phyloP scores from a whole-genome alignment of 2,113 vertebrate genomes.

The Xenopus tropicalis region UCB_Xtro_10.0 CM004451.2:4871501-4872000 shows the following conservation, averaged over 20 bases:
- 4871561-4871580: background rate
- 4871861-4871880: too few species aligned
- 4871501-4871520: background rate
- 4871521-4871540: constrained; percentile 1
- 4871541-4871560: background rate
- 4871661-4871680: background rate
- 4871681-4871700: background rate
- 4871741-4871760: background rate
- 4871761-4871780: background rate
- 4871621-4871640: background rate
- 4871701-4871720: constrained; percentile 3
- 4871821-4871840: too few species aligned
- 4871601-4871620: background rate
- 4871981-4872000: too few species aligned
- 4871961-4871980: too few species aligned
- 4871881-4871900: too few species aligned
- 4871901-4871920: too few species aligned
- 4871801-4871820: too few species aligned
- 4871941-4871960: too few species aligned
- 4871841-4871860: too few species aligned
- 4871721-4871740: background rate
- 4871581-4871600: background rate
- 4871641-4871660: constrained; percentile 10
- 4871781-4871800: too few species aligned
- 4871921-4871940: too few species aligned